Percentiles rank a stretch among this genome's conserved stretches.
Evolutionary conservation across 2,888 invertebrate genomes (phyloP).

Genomic region (Siphlonurus alternatus): DNA sequence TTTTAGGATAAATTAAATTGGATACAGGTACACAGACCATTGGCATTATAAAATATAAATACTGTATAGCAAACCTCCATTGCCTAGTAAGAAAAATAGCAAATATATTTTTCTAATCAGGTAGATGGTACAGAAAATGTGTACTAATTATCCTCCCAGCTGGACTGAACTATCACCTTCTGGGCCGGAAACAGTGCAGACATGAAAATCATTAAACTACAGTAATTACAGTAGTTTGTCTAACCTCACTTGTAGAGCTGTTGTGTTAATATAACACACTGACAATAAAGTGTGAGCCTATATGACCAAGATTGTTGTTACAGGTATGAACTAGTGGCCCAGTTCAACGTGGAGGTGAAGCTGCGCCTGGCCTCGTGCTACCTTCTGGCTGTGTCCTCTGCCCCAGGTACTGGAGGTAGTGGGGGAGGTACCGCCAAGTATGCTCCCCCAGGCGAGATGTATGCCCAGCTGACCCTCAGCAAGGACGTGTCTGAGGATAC

Average conservation of each 20-base stretch:
- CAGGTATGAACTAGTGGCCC: constrained; percentile 28
- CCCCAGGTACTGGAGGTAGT: constrained; percentile 16
- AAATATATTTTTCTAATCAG: too few relatives aligned
- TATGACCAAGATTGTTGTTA: too few relatives aligned
- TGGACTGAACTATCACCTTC: not conserved
- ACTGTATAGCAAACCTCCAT: too few relatives aligned
- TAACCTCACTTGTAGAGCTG: too few relatives aligned
- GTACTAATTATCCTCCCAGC: not conserved
- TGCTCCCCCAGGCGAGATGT: constrained; percentile 55
- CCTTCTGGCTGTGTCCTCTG: constrained; percentile 36
- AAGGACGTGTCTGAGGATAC: constrained; percentile 68
- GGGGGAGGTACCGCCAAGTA: constrained; percentile 48
- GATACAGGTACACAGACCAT: too few relatives aligned
- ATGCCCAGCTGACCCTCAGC: constrained; percentile 50
- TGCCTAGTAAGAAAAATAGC: too few relatives aligned
- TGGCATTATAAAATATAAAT: too few relatives aligned
- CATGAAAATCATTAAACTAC: not conserved
- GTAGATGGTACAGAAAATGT: not conserved
- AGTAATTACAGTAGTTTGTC: too few relatives aligned
- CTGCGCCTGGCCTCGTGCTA: constrained; percentile 47
- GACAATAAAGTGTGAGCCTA: too few relatives aligned
- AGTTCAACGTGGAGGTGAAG: constrained; percentile 47
- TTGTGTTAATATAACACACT: too few relatives aligned
- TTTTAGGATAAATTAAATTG: too few relatives aligned
- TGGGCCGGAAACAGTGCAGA: not conserved